Base-by-base conservation (phyloP, 2,888 invertebrate genomes). In the Cryptocheilus praepositus region DNA sequence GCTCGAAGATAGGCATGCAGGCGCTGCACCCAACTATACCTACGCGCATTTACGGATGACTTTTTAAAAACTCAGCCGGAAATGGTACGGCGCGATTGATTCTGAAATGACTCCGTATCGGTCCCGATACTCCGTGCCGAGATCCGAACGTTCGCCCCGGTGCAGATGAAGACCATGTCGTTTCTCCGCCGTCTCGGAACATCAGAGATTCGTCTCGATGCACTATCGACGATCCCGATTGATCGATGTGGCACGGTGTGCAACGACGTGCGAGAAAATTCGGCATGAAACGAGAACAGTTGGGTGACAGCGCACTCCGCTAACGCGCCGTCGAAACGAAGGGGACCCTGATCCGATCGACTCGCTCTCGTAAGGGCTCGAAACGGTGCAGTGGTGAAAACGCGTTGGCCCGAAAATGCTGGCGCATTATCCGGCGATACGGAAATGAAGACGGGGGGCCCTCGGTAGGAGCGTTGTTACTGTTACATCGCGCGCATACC, bases 61-160 rank as follows among this genome's bases (percentile, higher is more conserved):
- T 43, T 67, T 58, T 63, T 43, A 58, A 56, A 61, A 57, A 25
- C 61, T 15, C 18, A 21, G 19, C 71, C 71, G 71, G 68, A 76
- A 74, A 70, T 72, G 71, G 66, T 64, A 64, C 68, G 70, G 64
- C 57, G 67, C 73, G 64, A 77, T 79, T 71, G 72, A 77, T 74
- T 74, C 60, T 13, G 43, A 64, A 58, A 69, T 28, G 4, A 28
- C 18, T 36, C 13, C 28, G 28, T 15, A 52, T 52, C 19, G 8
- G 5, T 4, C 51, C 25, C 21, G 43, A 7, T 43, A 36, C 15
- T 2, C 16, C 11, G 49, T 7, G 16, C n/a, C 36, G 28, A 18
- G 36, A 16, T 18, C 28, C 7, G 18, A 36, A 16, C 13, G 28
- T 2, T 36, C 11, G 15, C 2, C 19, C 43, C 15, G 21, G n/a